Evolutionary conservation across 2,113 vertebrate species (phyloP).

Genomic region (Clarias magur): DNA sequence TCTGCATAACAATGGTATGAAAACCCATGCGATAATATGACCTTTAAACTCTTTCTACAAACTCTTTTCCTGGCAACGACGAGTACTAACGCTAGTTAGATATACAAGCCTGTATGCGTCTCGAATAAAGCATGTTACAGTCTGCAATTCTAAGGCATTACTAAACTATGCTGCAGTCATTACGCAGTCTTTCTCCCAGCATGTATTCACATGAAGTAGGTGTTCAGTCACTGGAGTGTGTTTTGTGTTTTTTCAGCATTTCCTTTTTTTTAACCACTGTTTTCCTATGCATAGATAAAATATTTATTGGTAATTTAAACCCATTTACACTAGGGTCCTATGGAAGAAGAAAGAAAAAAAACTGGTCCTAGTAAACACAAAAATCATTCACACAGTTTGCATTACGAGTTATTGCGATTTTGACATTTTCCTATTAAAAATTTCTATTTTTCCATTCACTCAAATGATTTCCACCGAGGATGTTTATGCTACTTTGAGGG

Average conservation of each 20-base stretch:
- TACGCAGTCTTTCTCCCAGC: neutral
- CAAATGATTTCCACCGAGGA: neutral
- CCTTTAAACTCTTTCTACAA: no score
- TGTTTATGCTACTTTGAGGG: neutral
- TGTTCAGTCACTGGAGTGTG: neutral
- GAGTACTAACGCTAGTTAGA: neutral
- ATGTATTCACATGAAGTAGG: neutral
- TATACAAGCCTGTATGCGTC: neutral
- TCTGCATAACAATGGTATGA: no score
- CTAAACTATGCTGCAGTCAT: neutral
- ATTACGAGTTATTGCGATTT: neutral
- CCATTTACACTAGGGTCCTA: neutral
- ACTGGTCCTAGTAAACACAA: neutral
- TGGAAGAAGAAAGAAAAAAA: no score
- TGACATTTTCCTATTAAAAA: neutral
- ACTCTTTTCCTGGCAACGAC: no score
- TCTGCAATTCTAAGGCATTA: conserved; percentile 10
- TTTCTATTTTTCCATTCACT: neutral
- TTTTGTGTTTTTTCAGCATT: neutral
- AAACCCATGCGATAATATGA: no score
- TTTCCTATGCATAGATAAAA: neutral
- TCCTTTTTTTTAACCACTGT: neutral
- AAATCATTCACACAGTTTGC: neutral
- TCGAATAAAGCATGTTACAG: neutral
- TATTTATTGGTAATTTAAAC: neutral